Evolutionary conservation across 2,113 vertebrate species (phyloP).

Genomic region (Pleuronectes platessa): DNA sequence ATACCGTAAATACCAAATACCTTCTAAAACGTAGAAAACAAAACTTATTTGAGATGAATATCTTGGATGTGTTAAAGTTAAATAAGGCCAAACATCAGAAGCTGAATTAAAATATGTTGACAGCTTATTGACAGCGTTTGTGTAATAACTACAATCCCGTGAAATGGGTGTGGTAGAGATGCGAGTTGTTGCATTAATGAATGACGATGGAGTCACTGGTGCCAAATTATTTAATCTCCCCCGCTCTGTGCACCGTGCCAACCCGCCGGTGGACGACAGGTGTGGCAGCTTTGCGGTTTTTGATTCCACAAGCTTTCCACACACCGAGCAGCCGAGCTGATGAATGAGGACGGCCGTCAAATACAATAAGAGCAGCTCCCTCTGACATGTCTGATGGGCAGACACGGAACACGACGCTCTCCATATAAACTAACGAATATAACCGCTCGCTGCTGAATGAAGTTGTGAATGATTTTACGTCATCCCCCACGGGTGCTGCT

Average conservation of each 20-base stretch:
- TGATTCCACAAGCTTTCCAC: slow-evolving; percentile 22
- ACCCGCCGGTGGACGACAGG: slow-evolving; percentile 6
- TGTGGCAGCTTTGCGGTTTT: slow-evolving; percentile 16
- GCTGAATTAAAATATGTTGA: too few species aligned
- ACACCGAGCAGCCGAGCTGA: slow-evolving; percentile 7
- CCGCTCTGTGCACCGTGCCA: not conserved
- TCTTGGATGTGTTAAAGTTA: slow-evolving; percentile 1
- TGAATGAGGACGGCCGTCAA: slow-evolving; percentile 25
- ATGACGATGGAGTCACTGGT: not conserved
- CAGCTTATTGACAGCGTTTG: not conserved
- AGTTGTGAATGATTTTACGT: slow-evolving; percentile 29
- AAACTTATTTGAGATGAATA: slow-evolving; percentile 1
- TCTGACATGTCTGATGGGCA: slow-evolving; percentile 15
- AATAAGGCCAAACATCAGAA: not conserved
- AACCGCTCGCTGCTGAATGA: not conserved
- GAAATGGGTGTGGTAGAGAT: not conserved
- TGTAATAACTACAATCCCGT: not conserved
- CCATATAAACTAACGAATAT: slow-evolving; percentile 34
- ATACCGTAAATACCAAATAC: too few species aligned
- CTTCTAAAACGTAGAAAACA: slow-evolving; percentile 1
- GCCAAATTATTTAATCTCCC: too few species aligned
- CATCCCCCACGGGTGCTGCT: not conserved
- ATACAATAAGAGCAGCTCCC: slow-evolving; percentile 10
- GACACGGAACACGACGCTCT: slow-evolving; percentile 17
- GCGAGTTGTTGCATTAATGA: not conserved